These are phyloP conservation scores for Proales similis DNA, from an alignment of 1,140 invertebrate genomes.

Conservation along the genomic window DNA sequence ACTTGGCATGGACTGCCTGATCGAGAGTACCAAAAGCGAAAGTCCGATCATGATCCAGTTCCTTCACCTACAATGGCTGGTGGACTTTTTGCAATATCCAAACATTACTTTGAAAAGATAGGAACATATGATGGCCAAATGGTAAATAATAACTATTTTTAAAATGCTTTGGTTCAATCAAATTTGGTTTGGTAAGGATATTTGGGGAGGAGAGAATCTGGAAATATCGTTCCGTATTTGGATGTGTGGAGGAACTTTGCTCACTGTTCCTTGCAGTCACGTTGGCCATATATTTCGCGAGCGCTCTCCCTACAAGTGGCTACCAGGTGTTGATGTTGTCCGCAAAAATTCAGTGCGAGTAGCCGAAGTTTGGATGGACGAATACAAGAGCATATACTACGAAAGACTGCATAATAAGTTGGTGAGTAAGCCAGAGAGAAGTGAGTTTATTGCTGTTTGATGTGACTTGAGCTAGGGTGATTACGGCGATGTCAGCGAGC, in stretches of 20 bases:
- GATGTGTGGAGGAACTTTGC: conserved; percentile 63
- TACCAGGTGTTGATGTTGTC: conserved; percentile 43
- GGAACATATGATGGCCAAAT: conserved; percentile 96
- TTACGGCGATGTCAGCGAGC: conserved; percentile 50
- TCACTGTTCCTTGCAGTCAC: conserved; percentile 89
- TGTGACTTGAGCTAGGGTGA: conserved; percentile 7
- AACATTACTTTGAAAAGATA: conserved; percentile 60
- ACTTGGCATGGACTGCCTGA: conserved; percentile 58
- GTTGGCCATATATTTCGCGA: conserved; percentile 87
- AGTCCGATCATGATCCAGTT: conserved; percentile 44
- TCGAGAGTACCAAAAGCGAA: conserved; percentile 51
- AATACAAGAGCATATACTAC: conserved; percentile 78
- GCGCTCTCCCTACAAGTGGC: conserved; percentile 43
- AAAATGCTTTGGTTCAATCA: too few species aligned
- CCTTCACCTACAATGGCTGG: conserved; percentile 35
- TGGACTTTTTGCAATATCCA: conserved; percentile 52
- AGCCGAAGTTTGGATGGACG: conserved; percentile 69
- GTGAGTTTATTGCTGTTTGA: too few species aligned
- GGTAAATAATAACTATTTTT: too few species aligned
- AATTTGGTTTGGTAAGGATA: too few species aligned
- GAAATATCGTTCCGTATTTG: conserved; percentile 81
- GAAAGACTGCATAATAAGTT: too few species aligned
- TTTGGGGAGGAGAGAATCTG: conserved; percentile 98
- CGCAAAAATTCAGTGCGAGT: conserved; percentile 53
- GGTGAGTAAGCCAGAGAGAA: too few species aligned